Conservation (phyloP, 2,113 vertebrate species). For the Hippocampus comes region DNA sequence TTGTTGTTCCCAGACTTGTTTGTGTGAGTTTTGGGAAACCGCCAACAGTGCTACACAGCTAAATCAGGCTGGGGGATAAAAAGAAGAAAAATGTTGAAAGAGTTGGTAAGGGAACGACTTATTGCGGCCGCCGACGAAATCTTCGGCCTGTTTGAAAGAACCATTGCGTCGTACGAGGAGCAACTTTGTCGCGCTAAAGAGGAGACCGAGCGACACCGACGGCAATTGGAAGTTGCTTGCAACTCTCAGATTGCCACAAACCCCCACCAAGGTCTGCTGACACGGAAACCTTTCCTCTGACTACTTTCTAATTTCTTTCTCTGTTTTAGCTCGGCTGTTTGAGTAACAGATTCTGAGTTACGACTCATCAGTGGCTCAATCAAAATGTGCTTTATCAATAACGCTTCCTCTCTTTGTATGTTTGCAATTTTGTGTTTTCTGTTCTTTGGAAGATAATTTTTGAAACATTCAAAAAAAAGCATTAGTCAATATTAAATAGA, state of each 20-base stretch:
- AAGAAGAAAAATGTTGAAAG: not conserved
- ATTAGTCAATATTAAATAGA: too few species aligned
- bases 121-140: not conserved
- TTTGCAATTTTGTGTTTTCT: too few species aligned
- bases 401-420: too few species aligned
- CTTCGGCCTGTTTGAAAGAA: not conserved
- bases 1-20: not conserved
- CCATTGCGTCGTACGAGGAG: not conserved
- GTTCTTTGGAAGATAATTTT: too few species aligned
- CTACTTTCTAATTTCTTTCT: too few species aligned
- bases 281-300: too few species aligned
- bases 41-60: too few species aligned
- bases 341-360: too few species aligned
- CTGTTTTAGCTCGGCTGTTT: too few species aligned
- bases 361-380: too few species aligned
- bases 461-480: too few species aligned
- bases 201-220: not conserved
- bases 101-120: not conserved
- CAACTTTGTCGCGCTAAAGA: not conserved
- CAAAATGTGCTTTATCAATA: too few species aligned
- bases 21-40: not conserved
- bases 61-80: not conserved
- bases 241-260: not conserved
- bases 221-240: not conserved
- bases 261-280: not conserved